A percentile compares a stretch with the other conserved stretches of the same genome.
Conservation (phyloP, 1,140 invertebrate genomes). For the Trissolcus basalis region DNA sequence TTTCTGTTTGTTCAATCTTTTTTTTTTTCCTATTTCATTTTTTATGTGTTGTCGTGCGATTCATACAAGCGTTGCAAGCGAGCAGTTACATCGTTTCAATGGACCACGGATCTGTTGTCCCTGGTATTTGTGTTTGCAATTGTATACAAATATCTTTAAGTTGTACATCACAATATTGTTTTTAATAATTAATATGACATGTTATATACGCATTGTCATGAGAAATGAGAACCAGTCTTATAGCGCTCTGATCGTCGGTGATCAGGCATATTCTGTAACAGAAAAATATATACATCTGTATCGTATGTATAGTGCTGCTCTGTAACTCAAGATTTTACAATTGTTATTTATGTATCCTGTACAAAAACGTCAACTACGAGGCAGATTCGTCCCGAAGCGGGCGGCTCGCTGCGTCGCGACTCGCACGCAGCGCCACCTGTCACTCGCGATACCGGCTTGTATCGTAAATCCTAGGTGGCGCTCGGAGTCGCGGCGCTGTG, state of each 20-base stretch:
- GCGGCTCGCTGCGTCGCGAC: constrained; percentile 17
- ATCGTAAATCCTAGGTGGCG: constrained; percentile 7
- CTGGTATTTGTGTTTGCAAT: constrained; percentile 67
- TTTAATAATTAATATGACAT: constrained; percentile 70
- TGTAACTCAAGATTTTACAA: constrained; percentile 77
- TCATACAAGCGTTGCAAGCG: constrained; percentile 64
- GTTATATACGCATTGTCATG: constrained; percentile 75
- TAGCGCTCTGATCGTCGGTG: constrained; percentile 69
- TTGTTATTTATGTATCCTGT: constrained; percentile 73
- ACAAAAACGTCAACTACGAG: constrained; percentile 75
- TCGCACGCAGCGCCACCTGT: constrained; percentile 4
- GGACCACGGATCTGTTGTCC: constrained; percentile 68
- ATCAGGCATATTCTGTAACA: constrained; percentile 77
- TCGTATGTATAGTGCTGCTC: constrained; percentile 77
- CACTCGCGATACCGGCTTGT: constrained; percentile 4
- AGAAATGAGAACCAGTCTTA: constrained; percentile 78
- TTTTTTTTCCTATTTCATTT: constrained; percentile 7
- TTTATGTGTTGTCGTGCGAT: constrained; percentile 18
- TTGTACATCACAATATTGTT: constrained; percentile 74
- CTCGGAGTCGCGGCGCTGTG: constrained; percentile 12
- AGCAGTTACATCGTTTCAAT: constrained; percentile 67
- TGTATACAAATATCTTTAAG: constrained; percentile 76
- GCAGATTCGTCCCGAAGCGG: constrained; percentile 60
- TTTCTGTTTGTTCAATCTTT: too few species aligned
- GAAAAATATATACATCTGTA: constrained; percentile 78